These are phyloP conservation scores for Vollenhovia emeryi DNA, from an alignment of 1,140 invertebrate species.

Conservation along the genomic window DNA sequence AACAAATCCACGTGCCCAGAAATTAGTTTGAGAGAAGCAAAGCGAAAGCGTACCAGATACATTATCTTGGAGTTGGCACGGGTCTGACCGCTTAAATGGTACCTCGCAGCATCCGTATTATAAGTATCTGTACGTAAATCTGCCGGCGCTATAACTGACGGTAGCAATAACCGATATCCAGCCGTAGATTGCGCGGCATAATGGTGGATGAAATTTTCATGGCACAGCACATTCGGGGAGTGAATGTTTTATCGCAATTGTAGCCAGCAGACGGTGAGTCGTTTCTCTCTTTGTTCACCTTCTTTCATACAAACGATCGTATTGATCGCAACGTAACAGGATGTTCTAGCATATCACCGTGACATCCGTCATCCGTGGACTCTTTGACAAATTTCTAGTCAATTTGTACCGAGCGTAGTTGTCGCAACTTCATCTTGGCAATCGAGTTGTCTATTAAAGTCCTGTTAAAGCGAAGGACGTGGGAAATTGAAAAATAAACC, in stretches of 20 bases:
- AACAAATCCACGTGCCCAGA: not conserved
- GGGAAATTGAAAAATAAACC: constrained; percentile 57
- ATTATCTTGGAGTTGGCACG: constrained; percentile 4
- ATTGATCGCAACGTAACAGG: constrained; percentile 34
- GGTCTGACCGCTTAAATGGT: not conserved
- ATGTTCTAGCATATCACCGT: constrained; percentile 9
- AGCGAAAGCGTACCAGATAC: not conserved
- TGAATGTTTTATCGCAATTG: constrained; percentile 80
- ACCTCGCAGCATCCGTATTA: constrained; percentile 31
- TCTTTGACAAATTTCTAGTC: constrained; percentile 50
- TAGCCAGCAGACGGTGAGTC: constrained; percentile 60
- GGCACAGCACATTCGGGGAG: constrained; percentile 76
- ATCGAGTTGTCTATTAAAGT: constrained; percentile 53
- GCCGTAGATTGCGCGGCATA: constrained; percentile 76
- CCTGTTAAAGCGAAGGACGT: constrained; percentile 2
- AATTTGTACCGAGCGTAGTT: constrained; percentile 24
- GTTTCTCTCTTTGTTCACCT: constrained; percentile 44
- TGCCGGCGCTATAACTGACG: constrained; percentile 47
- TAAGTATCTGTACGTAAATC: constrained; percentile 65
- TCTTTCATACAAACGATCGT: constrained; percentile 24
- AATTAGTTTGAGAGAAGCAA: constrained; percentile 4
- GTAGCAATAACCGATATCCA: constrained; percentile 75
- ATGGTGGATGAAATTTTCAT: constrained; percentile 82
- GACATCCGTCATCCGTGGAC: constrained; percentile 27
- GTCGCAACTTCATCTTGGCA: constrained; percentile 36